A percentile compares a stretch with the other conserved stretches of the same genome.
Evolutionary conservation across 2,797 vertebrate genomes (phyloP).

Genomic region (Anolis apletophallus): DNA sequence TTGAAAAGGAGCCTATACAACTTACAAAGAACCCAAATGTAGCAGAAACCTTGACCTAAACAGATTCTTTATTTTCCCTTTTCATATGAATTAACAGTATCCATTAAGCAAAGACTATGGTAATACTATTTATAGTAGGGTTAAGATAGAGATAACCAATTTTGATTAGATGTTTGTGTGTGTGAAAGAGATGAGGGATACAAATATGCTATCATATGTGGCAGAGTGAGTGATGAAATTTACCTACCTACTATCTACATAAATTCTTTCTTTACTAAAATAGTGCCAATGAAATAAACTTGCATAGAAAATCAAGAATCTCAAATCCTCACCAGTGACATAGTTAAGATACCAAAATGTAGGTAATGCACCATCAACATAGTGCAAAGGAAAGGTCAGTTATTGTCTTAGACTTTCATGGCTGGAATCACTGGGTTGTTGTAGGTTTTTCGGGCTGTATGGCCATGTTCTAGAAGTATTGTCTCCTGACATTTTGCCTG

Average conservation of each 20-base stretch:
- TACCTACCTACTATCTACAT: constrained; percentile 50
- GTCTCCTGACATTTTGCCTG: too few relatives aligned
- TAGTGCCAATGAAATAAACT: constrained; percentile 87
- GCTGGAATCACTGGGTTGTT: too few relatives aligned
- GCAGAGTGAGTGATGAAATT: neutral
- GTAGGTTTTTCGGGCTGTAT: too few relatives aligned
- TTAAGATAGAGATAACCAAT: neutral
- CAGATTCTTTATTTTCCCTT: neutral
- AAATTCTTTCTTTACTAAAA: constrained; percentile 83
- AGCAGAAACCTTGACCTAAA: neutral
- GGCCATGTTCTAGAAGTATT: too few relatives aligned
- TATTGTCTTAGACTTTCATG: too few relatives aligned
- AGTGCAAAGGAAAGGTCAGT: constrained; percentile 42
- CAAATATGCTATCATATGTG: neutral
- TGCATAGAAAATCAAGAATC: constrained; percentile 83
- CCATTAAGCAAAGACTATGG: too few relatives aligned
- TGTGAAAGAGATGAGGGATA: neutral
- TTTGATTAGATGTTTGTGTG: neutral
- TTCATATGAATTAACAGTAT: neutral
- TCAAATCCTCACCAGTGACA: constrained; percentile 83
- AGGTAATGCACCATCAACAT: constrained; percentile 83
- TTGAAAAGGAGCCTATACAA: neutral
- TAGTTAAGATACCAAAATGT: constrained; percentile 84
- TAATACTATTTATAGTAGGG: neutral
- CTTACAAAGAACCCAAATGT: neutral